A percentile compares a stretch with the other conserved stretches of the same genome.
Evolutionary conservation across 2,113 vertebrate species (phyloP).

Genomic region (Pycnonotus jocosus): DNA sequence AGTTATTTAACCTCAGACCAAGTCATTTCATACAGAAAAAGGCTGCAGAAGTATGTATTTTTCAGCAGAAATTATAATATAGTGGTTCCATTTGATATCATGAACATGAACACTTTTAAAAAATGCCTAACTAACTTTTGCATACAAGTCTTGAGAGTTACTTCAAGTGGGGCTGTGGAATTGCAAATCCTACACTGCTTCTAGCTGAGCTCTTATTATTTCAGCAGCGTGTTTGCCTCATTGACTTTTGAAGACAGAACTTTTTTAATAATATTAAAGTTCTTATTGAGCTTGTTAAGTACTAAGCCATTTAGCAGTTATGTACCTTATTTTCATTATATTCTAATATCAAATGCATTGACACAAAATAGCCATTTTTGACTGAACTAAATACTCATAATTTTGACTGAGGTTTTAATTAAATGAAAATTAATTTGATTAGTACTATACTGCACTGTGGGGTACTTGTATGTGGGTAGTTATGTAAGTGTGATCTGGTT

Average conservation of each 20-base stretch:
- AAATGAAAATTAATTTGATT: background rate
- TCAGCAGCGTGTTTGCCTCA: background rate
- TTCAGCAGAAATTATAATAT: background rate
- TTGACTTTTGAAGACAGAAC: background rate
- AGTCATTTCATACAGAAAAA: background rate
- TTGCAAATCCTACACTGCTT: background rate
- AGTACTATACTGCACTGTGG: background rate
- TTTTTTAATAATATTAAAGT: background rate
- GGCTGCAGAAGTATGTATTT: background rate
- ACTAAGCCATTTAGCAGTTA: background rate
- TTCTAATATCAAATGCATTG: background rate
- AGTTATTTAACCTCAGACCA: background rate
- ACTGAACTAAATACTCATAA: background rate
- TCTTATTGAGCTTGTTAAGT: background rate
- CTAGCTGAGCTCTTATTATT: background rate
- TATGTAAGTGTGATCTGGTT: background rate
- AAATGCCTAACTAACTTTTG: background rate
- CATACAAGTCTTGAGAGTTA: background rate
- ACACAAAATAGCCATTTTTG: background rate
- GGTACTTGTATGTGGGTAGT: background rate
- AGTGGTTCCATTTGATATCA: background rate
- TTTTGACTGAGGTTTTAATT: slow-evolving; percentile 9
- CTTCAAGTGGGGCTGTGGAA: background rate
- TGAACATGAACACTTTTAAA: background rate
- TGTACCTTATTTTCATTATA: background rate